Conservation (phyloP, 37 sponge, comb jelly and placozoan species). For the Cladorhizidae sp. region DNA sequence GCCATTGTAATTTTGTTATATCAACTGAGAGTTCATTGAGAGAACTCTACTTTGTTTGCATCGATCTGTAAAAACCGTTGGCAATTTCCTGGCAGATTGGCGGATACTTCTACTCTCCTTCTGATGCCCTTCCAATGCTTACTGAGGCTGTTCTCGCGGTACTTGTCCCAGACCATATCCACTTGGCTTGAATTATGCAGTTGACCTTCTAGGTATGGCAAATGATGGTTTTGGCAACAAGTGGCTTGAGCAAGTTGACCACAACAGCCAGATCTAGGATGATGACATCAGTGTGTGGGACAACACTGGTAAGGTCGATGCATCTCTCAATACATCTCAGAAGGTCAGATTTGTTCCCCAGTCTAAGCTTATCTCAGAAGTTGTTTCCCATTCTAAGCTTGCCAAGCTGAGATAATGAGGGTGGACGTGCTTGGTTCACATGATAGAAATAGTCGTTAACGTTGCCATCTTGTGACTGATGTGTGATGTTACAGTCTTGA, state of each 20-base stretch:
- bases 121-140: slow-evolving; percentile 21
- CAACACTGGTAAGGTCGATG: background rate
- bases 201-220: background rate
- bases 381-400: too few species aligned
- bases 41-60: too few species aligned
- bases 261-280: slow-evolving; percentile 13
- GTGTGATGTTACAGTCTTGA: too few species aligned
- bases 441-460: background rate
- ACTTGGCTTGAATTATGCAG: background rate
- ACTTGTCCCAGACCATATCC: slow-evolving; percentile 16
- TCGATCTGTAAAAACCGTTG: slow-evolving; percentile 8
- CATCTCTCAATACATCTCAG: background rate
- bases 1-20: too few species aligned
- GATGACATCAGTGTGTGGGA: slow-evolving; percentile 21
- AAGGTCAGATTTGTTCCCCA: background rate
- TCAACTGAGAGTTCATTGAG: too few species aligned
- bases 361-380: too few species aligned
- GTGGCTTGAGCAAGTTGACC: background rate
- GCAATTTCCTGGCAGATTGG: slow-evolving; percentile 18
- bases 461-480: slow-evolving; percentile 1
- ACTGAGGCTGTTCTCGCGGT: slow-evolving; percentile 14
- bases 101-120: slow-evolving; percentile 1
- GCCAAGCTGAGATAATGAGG: background rate
- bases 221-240: background rate
- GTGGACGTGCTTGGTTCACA: background rate